phyloP scores from a whole-genome alignment of 2,113 vertebrate genomes.

The Hippocampus mohnikei region DNA sequence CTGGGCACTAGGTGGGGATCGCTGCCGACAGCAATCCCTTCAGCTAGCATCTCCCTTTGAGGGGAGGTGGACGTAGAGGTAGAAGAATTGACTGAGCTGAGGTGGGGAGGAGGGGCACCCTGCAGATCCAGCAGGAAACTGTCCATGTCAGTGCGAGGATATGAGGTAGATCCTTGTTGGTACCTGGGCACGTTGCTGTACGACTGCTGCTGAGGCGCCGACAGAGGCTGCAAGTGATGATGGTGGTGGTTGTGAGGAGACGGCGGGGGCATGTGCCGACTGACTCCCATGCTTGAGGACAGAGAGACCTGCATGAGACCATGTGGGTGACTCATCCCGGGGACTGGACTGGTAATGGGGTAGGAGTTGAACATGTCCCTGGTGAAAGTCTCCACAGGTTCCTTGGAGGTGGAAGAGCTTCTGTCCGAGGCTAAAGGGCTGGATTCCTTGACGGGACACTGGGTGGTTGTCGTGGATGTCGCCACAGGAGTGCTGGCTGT shows the following conservation, averaged over 20 bases:
- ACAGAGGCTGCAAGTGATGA: slow-evolving; percentile 77
- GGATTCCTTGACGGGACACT: slow-evolving; percentile 83
- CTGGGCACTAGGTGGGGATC: slow-evolving; percentile 81
- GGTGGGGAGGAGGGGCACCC: slow-evolving; percentile 80
- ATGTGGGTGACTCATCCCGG: slow-evolving; percentile 78
- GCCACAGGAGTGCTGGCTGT: slow-evolving; percentile 70
- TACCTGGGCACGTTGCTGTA: slow-evolving; percentile 80
- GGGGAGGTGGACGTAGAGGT: slow-evolving; percentile 75
- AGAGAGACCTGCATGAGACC: slow-evolving; percentile 82
- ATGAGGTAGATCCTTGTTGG: slow-evolving; percentile 96
- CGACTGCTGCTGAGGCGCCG: slow-evolving; percentile 61
- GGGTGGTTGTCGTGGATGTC: slow-evolving; percentile 70
- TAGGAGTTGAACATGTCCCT: slow-evolving; percentile 82
- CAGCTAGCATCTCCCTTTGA: slow-evolving; percentile 77
- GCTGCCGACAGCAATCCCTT: slow-evolving; percentile 61
- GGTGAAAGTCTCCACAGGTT: slow-evolving; percentile 72
- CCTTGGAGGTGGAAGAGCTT: slow-evolving; percentile 74
- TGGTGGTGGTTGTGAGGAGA: slow-evolving; percentile 64
- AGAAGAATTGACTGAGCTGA: slow-evolving; percentile 74
- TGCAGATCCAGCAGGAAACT: slow-evolving; percentile 92
- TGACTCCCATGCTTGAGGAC: slow-evolving; percentile 72
- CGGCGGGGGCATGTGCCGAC: slow-evolving; percentile 72
- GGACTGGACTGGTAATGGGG: slow-evolving; percentile 74
- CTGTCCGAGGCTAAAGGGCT: slow-evolving; percentile 76
- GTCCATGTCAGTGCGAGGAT: slow-evolving; percentile 90